phyloP scores from a whole-genome alignment of 2,797 vertebrate genomes.

The Hydrophis major region DNA sequence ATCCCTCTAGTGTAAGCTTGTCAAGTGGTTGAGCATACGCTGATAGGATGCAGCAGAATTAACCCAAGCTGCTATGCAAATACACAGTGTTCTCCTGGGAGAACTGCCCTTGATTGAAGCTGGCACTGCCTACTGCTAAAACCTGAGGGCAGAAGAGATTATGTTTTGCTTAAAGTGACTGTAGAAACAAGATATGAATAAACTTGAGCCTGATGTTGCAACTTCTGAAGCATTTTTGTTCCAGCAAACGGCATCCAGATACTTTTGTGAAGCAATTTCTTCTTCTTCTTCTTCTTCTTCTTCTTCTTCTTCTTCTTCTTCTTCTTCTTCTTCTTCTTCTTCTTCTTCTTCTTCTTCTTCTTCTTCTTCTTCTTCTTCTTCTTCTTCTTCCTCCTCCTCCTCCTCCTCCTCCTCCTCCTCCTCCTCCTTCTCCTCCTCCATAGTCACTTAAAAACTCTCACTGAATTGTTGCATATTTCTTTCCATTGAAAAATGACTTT shows the following conservation, averaged over 20 bases:
- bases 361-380: too few relatives aligned
- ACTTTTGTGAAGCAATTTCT: background rate
- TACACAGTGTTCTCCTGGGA: background rate
- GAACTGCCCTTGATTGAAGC: background rate
- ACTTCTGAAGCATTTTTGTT: background rate
- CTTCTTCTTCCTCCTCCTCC: too few relatives aligned
- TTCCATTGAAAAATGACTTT: background rate
- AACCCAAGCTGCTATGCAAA: constrained; percentile 21
- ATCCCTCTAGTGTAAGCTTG: background rate
- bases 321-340: too few relatives aligned
- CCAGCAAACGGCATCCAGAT: background rate
- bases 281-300: too few relatives aligned
- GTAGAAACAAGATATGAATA: constrained; percentile 26
- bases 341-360: too few relatives aligned
- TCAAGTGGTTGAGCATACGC: constrained; percentile 8
- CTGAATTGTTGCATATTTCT: background rate
- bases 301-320: too few relatives aligned
- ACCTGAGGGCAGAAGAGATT: background rate
- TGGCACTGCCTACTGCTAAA: constrained; percentile 19
- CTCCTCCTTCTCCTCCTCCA: too few relatives aligned
- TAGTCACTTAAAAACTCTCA: background rate
- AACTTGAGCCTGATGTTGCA: constrained; percentile 22
- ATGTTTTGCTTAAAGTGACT: background rate
- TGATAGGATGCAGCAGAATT: background rate
- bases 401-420: too few relatives aligned